These are phyloP conservation scores for Pristionchus maxplancki DNA, from an alignment of 2,888 invertebrate species.

Conservation along the genomic window DNA sequence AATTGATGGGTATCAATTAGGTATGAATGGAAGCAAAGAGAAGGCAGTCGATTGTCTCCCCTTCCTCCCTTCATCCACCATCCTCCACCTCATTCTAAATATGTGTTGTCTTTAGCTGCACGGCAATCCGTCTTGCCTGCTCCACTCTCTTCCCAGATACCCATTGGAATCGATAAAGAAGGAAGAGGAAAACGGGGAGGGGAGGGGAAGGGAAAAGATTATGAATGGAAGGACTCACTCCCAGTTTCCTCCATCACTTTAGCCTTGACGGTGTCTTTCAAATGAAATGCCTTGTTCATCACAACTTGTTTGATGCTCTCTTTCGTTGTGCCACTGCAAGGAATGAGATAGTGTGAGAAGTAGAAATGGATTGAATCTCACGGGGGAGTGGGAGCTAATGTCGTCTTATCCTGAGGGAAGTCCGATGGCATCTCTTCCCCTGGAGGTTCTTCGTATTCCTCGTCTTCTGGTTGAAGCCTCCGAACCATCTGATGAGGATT, in stretches of 20 bases:
- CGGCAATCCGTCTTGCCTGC: conserved; percentile 28
- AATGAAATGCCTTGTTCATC: conserved; percentile 63
- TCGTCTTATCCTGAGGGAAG: neutral
- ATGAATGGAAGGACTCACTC: conserved; percentile 63
- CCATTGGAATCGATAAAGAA: conserved; percentile 42
- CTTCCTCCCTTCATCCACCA: neutral
- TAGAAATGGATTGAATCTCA: neutral
- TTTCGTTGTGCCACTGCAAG: conserved; percentile 41
- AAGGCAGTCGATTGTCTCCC: neutral
- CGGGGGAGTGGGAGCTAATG: neutral
- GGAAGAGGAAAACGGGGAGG: neutral
- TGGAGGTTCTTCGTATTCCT: neutral
- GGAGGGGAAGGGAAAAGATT: neutral
- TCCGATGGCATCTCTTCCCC: neutral
- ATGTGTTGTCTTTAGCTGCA: conserved; percentile 10
- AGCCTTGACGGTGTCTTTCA: conserved; percentile 73
- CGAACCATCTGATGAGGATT: neutral
- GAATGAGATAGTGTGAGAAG: neutral
- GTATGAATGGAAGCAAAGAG: conserved; percentile 24
- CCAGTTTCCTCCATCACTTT: conserved; percentile 75
- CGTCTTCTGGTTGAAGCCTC: neutral
- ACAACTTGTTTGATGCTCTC: conserved; percentile 69
- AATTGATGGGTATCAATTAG: conserved; percentile 30
- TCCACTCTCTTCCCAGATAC: conserved; percentile 39
- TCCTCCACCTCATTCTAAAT: neutral